Percentiles rank a stretch among this genome's conserved stretches.
Evolutionary conservation across 2,888 invertebrate species (phyloP).

Genomic region (Dichetophora obliterata): DNA sequence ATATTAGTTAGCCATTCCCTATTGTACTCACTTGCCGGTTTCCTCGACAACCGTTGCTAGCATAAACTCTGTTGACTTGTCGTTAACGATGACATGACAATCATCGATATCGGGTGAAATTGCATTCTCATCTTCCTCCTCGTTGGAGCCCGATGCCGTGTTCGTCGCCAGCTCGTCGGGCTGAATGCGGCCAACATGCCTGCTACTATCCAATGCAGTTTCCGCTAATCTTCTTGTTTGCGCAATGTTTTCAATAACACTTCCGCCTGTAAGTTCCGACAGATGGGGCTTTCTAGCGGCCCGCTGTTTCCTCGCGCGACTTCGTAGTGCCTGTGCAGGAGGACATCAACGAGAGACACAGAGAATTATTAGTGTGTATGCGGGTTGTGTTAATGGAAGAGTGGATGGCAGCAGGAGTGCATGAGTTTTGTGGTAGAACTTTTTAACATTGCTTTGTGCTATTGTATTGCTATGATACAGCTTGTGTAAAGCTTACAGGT

Average conservation of each 20-base stretch:
- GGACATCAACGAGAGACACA: background rate
- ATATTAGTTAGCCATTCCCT: background rate
- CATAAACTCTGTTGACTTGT: conserved; percentile 92
- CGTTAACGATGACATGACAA: conserved; percentile 89
- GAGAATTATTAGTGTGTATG: background rate
- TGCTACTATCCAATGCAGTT: conserved; percentile 75
- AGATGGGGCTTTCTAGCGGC: conserved; percentile 84
- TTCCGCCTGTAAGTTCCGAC: conserved; percentile 80
- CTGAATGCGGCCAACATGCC: conserved; percentile 71
- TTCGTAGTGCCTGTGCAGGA: conserved; percentile 87
- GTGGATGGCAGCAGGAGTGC: background rate
- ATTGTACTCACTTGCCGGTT: conserved; percentile 79
- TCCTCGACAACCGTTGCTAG: conserved; percentile 90
- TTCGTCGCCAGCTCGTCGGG: conserved; percentile 87
- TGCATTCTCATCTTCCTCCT: conserved; percentile 82
- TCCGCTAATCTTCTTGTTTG: conserved; percentile 85
- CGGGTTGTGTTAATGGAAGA: background rate
- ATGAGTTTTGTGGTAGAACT: background rate
- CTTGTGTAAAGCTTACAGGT: no score
- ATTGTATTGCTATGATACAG: no score
- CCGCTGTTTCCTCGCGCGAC: conserved; percentile 84
- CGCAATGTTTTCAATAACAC: conserved; percentile 91
- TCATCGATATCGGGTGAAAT: conserved; percentile 77
- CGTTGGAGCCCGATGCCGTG: conserved; percentile 91
- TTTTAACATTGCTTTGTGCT: no score